Evolutionary conservation across 1,140 invertebrate species (phyloP), one percentile per base, ranked within the genome.

Genomic region (Idris sp.): DNA sequence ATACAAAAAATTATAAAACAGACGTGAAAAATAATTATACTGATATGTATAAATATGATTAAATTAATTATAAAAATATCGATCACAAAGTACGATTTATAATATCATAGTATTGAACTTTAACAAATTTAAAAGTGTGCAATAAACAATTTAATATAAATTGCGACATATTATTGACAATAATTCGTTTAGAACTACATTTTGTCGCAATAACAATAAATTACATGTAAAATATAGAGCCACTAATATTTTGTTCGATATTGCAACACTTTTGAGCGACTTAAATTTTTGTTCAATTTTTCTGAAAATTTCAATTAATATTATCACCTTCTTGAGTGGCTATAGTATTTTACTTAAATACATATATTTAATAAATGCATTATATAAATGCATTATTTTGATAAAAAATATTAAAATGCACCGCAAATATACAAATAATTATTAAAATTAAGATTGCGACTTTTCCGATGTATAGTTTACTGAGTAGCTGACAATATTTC

Each of bases 21-120:
- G 10, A 62, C 8, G 41, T 49, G 30, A 49, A 53, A 49, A 25
- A 49, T 31, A 22, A 40, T 44, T 31, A 2, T 14, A 49, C 14
- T 25, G 14, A 51, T 53, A 53, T 51, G 31, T 61, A 40, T 30
- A 61, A 49, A 31, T 31, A 16, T 31, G 25, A 18, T 33, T 15
- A 33, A 64, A 26, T 38, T 26, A 53, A 53, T 43, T 65, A 65
- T 18, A 67, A 48, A 41, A 56, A 56, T 64, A 53, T 43, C 19
- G 56, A 56, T 56, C 41, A 40, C 51, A 31, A 48, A 16, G 9
- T 31, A 33, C 15, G 26, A 3, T 44, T 44, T 36, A 3, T 49
- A 64, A 64, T 53, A 44, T 44, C 46, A 53, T 25, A 48, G 19
- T 11, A 6, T 30, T 49, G 14, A 49, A 30, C 8, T n/a, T 31